Base-by-base conservation (phyloP, 2,113 vertebrate genomes). In the Clarias gariepinus region DNA sequence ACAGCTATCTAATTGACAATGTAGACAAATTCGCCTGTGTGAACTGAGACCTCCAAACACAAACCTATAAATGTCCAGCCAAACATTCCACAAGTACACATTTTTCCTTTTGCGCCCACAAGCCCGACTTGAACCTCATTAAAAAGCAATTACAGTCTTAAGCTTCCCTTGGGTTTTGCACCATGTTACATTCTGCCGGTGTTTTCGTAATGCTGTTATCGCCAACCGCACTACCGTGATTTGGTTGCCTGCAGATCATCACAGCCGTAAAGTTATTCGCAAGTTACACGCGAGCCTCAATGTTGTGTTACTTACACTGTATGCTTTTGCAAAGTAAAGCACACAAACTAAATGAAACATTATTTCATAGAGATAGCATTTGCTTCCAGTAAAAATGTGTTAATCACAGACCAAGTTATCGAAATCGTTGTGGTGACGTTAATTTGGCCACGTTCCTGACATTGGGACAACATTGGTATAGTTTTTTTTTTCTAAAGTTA, bases 161-260 rank as follows among this genome's bases (percentile, higher is more conserved):
- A 57, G 15, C 76, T 79, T 79, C 76, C 76, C 76, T 4, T 16
- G 76, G 53, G 76, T 33, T 78, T 79, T 5, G 4, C 10, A 77
- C 13, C 74, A 77, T 21, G 76, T 57, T 53, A 58, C 57, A 79
- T 30, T 79, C 76, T 12, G 11, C 36, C 30, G 53, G 76, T 79
- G 76, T 79, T 79, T 79, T 58, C 76, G 19, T 58, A 79, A 33
- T 8, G 53, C 76, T 33, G n/a, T 79, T 79, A 79, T 79, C 76
- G n/a, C 47, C 74, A 78, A n/a, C 52, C 28, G 57, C 53, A 19
- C 3, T 16, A 3, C 57, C 47, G 19, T 25, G 71, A 74, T 74
- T 25, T 2, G 36, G 36, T 47, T 33, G 28, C 57, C 78, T 80
- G 78, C 78, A 15, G 19, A 61, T 80, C 30, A 60, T 80, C 57